Evolutionary conservation across 1,140 invertebrate species (phyloP).

Genomic region (Aleiodes sp.): DNA sequence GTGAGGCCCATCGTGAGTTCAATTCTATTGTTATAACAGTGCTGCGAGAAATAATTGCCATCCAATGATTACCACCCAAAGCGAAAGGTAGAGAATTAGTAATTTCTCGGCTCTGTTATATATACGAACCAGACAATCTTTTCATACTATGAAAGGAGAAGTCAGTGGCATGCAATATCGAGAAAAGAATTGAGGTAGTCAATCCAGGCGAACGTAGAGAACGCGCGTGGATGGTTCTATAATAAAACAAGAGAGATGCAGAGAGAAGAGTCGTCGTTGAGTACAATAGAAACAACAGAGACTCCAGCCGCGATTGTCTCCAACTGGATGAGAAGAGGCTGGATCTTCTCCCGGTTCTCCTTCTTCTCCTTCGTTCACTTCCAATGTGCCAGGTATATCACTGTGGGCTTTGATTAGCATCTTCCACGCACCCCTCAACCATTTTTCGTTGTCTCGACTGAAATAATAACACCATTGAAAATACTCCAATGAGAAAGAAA

Average conservation of each 20-base stretch:
- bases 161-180: slow-evolving; percentile 11
- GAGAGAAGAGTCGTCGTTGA: neutral
- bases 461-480: slow-evolving; percentile 31
- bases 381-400: neutral
- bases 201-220: neutral
- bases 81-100: slow-evolving; percentile 3
- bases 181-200: slow-evolving; percentile 30
- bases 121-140: slow-evolving; percentile 21
- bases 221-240: slow-evolving; percentile 26
- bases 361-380: slow-evolving; percentile 13
- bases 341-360: slow-evolving; percentile 10
- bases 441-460: slow-evolving; percentile 10
- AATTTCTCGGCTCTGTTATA: slow-evolving; percentile 15
- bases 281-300: slow-evolving; percentile 28
- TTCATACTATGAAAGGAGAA: slow-evolving; percentile 17
- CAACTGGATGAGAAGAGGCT: slow-evolving; percentile 24
- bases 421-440: slow-evolving; percentile 21
- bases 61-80: slow-evolving; percentile 15
- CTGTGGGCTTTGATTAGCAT: slow-evolving; percentile 24
- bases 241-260: slow-evolving; percentile 20
- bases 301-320: slow-evolving; percentile 32
- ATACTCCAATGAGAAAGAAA: slow-evolving; percentile 3
- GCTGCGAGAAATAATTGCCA: slow-evolving; percentile 2
- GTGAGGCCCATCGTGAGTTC: neutral
- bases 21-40: neutral